Base-by-base conservation (phyloP, 2,113 vertebrate genomes). In the Myxocyprinus asiaticus region DNA sequence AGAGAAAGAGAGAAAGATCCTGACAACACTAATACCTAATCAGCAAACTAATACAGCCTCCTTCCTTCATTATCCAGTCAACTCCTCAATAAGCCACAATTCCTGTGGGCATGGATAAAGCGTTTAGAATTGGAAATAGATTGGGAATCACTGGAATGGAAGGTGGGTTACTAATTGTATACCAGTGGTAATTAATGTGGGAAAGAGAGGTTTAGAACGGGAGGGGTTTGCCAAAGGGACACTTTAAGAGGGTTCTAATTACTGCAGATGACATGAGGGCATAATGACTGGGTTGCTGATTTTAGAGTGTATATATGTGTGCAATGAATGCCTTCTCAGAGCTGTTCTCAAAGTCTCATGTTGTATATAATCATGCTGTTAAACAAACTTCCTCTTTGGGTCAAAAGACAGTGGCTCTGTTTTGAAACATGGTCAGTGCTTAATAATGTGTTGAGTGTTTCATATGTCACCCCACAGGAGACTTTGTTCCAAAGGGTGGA, bases 311-410 rank as follows among this genome's bases (percentile, higher is more conserved):
- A 50, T 69, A 22, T 70, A 51, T 43, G 12, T 55, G 67, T 69
- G 22, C 64, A 76, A 76, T 76, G 61, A 76, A 50, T 76, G 73
- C 17, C 47, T 76, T 42, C 42, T 33, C 22, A 11, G 42, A 56
- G 4, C 6, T 56, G 48, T 42, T 70, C 67, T 12, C 10, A 9
- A 14, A 45, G 53, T 59, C 44, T 73, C 1, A 7, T 22, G 56
- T 22, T 62, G 71, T 74, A 62, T 62, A 62, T 74, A 63, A 75
- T 65, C 73, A 65, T n/a, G 14, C 12, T 64, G 73, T 64, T 76
- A 65, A 76, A 65, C 61, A 76, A 64, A 76, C 73, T 65, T 76
- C 45, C 61, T 64, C 73, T 43, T 12, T 0, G 59, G 73, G 61
- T 76, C 61, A 11, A 76, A 76, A 50, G 53, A 65, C 44, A 50